A percentile compares a stretch with the other conserved stretches of the same genome.
Conservation (phyloP, 53 echinoderm and acorn worm genomes). For the Apostichopus leukothele region DNA sequence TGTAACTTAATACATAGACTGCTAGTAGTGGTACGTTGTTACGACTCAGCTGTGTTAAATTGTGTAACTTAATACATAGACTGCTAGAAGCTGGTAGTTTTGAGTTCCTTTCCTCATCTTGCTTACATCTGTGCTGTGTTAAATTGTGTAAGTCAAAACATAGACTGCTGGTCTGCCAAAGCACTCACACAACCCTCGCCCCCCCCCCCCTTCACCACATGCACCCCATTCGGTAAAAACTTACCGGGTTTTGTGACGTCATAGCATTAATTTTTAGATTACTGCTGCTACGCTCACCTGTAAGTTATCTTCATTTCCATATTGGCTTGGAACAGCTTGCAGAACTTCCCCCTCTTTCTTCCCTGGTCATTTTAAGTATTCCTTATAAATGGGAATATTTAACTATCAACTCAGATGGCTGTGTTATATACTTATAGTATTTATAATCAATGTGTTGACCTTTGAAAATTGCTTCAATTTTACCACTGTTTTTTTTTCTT, state of each 20-base stretch:
- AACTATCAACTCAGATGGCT: neutral
- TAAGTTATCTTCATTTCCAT: neutral
- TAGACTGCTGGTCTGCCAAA: too few species aligned
- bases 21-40: too few species aligned
- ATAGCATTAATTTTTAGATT: neutral
- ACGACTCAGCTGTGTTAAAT: too few species aligned
- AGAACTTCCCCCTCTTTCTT: neutral
- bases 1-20: too few species aligned
- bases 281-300: neutral
- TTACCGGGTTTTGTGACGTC: neutral
- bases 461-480: neutral
- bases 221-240: too few species aligned
- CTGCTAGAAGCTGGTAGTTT: too few species aligned
- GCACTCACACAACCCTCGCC: too few species aligned
- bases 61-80: too few species aligned
- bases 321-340: neutral
- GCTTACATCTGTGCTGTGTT: too few species aligned
- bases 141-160: too few species aligned
- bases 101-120: too few species aligned
- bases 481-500: constrained; percentile 1
- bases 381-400: neutral
- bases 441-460: constrained; percentile 3
- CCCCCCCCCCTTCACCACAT: too few species aligned
- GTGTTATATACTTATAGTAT: neutral
- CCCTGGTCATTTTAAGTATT: neutral